Evolutionary conservation across 2,888 invertebrate species (phyloP).

Genomic region (Himalopsyche kuldschensis): DNA sequence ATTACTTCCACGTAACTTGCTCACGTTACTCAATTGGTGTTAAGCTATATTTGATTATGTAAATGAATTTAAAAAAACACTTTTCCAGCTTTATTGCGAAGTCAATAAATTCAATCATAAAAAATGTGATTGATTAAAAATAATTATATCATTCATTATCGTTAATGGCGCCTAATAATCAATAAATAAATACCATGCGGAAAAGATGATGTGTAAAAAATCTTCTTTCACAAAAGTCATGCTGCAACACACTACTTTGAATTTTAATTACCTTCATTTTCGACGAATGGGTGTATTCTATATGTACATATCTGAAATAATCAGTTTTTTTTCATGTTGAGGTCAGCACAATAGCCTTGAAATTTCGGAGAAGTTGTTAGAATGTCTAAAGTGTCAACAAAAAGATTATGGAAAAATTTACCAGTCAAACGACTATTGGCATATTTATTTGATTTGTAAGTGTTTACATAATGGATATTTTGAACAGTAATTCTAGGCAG

Average conservation of each 20-base stretch:
- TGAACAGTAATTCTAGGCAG: neutral
- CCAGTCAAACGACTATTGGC: neutral
- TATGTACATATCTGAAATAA: neutral
- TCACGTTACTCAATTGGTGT: too few species aligned
- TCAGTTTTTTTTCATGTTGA: neutral
- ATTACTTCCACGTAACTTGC: too few species aligned
- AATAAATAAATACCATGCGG: too few species aligned
- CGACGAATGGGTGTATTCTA: neutral
- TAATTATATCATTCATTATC: too few species aligned
- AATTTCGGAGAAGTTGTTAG: neutral
- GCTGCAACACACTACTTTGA: neutral
- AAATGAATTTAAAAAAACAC: too few species aligned
- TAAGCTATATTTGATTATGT: too few species aligned
- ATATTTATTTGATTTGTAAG: neutral
- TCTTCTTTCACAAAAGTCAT: neutral
- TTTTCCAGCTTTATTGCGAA: too few species aligned
- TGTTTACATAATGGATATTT: neutral
- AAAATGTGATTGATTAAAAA: too few species aligned
- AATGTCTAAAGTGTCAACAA: neutral
- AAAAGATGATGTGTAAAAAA: neutral
- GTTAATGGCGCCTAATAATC: too few species aligned
- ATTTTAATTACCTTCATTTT: neutral
- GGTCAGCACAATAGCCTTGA: neutral
- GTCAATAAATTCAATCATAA: too few species aligned
- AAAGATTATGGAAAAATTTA: neutral